A percentile compares a stretch with the other conserved stretches of the same genome.
phyloP scores from a whole-genome alignment of 2,797 vertebrate genomes.

The Scolopax rusticola region DNA sequence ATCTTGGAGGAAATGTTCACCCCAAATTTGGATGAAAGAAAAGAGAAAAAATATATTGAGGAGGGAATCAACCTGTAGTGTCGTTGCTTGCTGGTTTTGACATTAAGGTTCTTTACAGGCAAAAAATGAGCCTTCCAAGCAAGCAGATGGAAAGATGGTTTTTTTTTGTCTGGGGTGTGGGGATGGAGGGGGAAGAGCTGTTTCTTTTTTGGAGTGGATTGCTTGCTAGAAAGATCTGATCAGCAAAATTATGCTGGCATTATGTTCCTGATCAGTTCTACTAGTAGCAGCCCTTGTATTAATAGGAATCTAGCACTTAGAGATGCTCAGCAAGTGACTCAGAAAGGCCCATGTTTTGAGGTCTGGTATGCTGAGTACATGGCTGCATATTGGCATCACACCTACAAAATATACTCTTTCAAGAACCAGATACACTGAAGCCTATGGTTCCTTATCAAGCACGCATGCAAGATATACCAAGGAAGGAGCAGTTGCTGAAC shows the following conservation, averaged over 20 bases:
- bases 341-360: neutral
- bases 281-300: neutral
- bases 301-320: neutral
- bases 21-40: neutral
- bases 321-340: neutral
- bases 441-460: neutral
- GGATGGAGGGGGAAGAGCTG: neutral
- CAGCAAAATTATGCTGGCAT: neutral
- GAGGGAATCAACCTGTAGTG: neutral
- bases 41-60: neutral
- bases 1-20: neutral
- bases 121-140: neutral
- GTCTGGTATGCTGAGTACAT: neutral
- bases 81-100: neutral
- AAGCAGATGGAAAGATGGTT: neutral
- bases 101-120: neutral
- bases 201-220: neutral
- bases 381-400: neutral
- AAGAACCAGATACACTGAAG: neutral
- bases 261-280: neutral
- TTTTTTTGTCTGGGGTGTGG: neutral
- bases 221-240: neutral
- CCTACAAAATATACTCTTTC: neutral
- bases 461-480: neutral
- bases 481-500: neutral